Evolutionary conservation across 2,797 vertebrate genomes (phyloP), one percentile per base, ranked within the genome.

Genomic region (Halcyon leucocephala): DNA sequence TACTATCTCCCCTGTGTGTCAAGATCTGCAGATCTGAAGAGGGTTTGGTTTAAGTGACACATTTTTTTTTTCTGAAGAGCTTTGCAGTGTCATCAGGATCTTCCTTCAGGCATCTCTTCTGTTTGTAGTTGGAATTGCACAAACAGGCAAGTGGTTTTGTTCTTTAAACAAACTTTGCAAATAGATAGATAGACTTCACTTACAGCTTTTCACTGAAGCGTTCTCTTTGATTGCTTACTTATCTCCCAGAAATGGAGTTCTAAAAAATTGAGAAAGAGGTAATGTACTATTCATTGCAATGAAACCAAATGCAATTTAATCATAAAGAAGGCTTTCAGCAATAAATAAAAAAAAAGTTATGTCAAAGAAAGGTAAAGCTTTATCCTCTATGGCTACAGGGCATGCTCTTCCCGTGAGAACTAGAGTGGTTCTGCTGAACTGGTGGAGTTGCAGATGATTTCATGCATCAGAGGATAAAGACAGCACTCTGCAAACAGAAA

Each of bases 81-180:
- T 93, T 65, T 54, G 49, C 57, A 46, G 49, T 71, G 79, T 21
- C 52, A 69, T 73, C 76, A 90, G 86, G 77, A 87, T 84, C 74
- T 46, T 90, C 49, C 49, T 28, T 51, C 25, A 26, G 28, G 28
- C 28, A 54, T 31, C 52, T 54, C 14, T 73, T 94, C 67, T 87
- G 18, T 71, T 87, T 92, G 41, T 80, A 92, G 61, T 39, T 72
- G 90, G 64, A 96, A 24, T 85, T 89, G 61, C 76, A 78, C 61
- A 61, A 87, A 78, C 24, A 31, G 94, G 94, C 95, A 96, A 96
- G 90, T 94, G 71, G 69, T 96, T 91, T 82, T 58, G 29, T 84
- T 91, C 91, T 93, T 95, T 90, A 73, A 90, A 83, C 54, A 81
- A 94, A 86, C 29, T 89, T 90, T 84, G n/a, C 31, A 73, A 41